A percentile compares a stretch with the other conserved stretches of the same genome.
These are phyloP conservation scores for Cheilosia vernalis DNA, from an alignment of 2,888 invertebrate species.

Conservation along the genomic window DNA sequence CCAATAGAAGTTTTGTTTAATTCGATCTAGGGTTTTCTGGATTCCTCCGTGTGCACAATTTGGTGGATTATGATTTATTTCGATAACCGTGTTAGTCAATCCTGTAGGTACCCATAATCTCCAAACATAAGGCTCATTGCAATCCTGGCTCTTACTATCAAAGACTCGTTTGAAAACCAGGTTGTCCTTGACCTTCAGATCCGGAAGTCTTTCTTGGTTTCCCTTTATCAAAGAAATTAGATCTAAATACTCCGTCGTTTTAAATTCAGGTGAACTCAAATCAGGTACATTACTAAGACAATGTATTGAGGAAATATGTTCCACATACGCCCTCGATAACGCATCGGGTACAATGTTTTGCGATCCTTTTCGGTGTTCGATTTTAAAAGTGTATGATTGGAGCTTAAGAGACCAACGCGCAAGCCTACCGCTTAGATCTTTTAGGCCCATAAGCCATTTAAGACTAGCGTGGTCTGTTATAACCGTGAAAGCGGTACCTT, in stretches of 20 bases:
- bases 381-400: neutral
- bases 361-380: neutral
- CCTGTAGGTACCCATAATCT: neutral
- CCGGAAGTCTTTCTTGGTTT: neutral
- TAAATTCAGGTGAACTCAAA: neutral
- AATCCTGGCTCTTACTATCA: neutral
- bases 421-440: too few relatives aligned
- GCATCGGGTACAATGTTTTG: slow-evolving; percentile 16
- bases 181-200: neutral
- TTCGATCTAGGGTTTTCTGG: neutral
- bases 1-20: neutral
- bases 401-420: too few relatives aligned
- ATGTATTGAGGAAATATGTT: slow-evolving; percentile 1
- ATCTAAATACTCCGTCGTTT: neutral
- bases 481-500: neutral
- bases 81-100: neutral
- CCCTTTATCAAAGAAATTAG: neutral
- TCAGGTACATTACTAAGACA: neutral
- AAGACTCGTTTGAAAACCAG: neutral
- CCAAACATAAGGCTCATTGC: neutral
- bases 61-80: neutral
- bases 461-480: neutral
- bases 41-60: slow-evolving; percentile 15
- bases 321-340: slow-evolving; percentile 11
- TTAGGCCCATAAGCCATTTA: neutral